Evolutionary conservation across 2,113 vertebrate genomes (phyloP), one percentile per base, ranked within the genome.

Genomic region (Sturnira hondurensis): DNA sequence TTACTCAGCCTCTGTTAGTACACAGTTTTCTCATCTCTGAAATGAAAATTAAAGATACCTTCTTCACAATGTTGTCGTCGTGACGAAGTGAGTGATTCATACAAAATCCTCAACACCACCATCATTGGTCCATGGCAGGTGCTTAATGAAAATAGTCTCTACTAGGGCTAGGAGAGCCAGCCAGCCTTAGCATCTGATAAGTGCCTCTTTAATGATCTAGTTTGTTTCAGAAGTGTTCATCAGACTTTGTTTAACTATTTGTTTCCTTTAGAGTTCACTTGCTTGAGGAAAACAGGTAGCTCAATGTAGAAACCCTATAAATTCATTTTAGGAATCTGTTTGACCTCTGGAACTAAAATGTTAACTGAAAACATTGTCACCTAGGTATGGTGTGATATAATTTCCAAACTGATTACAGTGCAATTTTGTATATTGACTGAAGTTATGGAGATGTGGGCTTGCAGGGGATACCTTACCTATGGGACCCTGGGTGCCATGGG

Each of bases 41-140:
- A 85, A 73, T 74, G 13, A 22, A 14, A 80, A 76, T 93, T 88
- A 87, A 70, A 93, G 54, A 90, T 50, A 63, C 6, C n/a, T 82
- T 47, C 71, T 47, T 91, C 36, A 33, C 17, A 14, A 33, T 86
- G 22, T 56, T 89, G 58, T 13, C 58, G 2, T 36, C 80, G 86
- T 76, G 50, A 71, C 77, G 15, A 31, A 86, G 12, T 83, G 14
- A 89, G 43, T 38, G 19, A 91, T 12, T 2, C 7, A 52, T 24
- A 68, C 36, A 47, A 43, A 87, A 93, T 45, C 5, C 68, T 68
- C 26, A 31, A 7, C 0, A 86, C 36, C 0, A 80, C 24, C 19
- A 63, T 4, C 19, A n/a, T 2, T 2, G 15, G 5, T 58, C 33
- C 13, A 6, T 0, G 0, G 17, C 41, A n/a, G 50, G 6, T 28